Conservation (phyloP, 2,888 invertebrate species). For the Formica aserva region DNA sequence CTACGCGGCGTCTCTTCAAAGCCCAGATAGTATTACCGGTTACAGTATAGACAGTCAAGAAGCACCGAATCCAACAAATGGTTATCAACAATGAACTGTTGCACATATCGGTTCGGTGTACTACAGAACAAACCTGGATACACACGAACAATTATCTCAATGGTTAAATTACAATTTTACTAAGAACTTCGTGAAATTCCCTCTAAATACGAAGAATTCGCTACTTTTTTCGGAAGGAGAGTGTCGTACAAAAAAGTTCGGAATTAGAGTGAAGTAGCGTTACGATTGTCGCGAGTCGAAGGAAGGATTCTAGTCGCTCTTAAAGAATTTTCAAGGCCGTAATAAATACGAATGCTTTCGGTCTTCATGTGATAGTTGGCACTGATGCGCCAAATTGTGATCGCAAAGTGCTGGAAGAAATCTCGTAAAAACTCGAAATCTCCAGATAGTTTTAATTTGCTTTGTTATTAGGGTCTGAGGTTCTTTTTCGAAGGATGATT, state of each 20-base stretch:
- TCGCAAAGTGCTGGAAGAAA: conserved; percentile 24
- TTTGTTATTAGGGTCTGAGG: conserved; percentile 17
- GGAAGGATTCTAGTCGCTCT: conserved; percentile 71
- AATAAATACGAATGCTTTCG: conserved; percentile 42
- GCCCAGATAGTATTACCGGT: conserved; percentile 90
- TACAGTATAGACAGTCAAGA: conserved; percentile 86
- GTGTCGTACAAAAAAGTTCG: background rate
- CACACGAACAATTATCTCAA: conserved; percentile 40
- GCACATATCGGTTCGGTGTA: conserved; percentile 30
- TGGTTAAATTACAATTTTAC: conserved; percentile 48
- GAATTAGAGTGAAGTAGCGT: conserved; percentile 11
- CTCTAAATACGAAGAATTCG: conserved; percentile 37
- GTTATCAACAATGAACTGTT: conserved; percentile 83
- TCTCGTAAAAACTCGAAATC: conserved; percentile 30
- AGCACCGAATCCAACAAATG: conserved; percentile 81
- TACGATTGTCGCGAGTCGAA: conserved; percentile 38
- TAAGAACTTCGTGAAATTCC: conserved; percentile 42
- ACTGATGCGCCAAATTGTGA: conserved; percentile 32
- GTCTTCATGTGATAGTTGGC: conserved; percentile 60
- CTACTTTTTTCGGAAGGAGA: conserved; percentile 17
- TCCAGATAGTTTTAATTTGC: conserved; percentile 40
- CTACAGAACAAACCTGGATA: conserved; percentile 29
- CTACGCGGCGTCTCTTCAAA: conserved; percentile 91
- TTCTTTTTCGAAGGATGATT: background rate
- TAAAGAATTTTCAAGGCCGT: conserved; percentile 41